Conservation (phyloP, 2,113 vertebrate species). For the Corydoras maculifer region DNA sequence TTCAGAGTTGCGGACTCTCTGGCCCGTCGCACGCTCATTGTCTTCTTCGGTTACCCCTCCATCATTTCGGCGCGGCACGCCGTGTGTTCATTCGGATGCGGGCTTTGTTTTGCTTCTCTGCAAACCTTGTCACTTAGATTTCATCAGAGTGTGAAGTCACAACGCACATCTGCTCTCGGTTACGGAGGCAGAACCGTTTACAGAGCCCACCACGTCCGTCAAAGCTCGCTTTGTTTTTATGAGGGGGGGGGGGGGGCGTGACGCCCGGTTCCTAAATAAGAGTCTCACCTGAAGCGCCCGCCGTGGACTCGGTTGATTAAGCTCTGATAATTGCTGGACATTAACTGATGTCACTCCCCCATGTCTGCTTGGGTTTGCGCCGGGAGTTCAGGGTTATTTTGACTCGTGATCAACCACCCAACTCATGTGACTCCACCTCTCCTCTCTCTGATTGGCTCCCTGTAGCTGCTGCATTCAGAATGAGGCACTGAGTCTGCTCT, state of each 20-base stretch:
- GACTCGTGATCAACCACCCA: too few species aligned
- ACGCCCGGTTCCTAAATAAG: neutral
- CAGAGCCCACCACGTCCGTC: constrained; percentile 14
- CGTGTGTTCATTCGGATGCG: constrained; percentile 26
- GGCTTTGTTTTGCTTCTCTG: constrained; percentile 14
- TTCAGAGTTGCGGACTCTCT: constrained; percentile 6
- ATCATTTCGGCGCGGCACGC: constrained; percentile 6
- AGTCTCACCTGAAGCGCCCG: too few species aligned
- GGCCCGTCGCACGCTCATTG: constrained; percentile 24
- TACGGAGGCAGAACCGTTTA: constrained; percentile 22
- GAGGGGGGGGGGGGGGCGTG: constrained; percentile 38
- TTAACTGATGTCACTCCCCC: too few species aligned
- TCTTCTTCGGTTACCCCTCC: constrained; percentile 8
- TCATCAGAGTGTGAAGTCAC: constrained; percentile 32
- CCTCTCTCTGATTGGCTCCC: too few species aligned
- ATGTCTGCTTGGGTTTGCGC: too few species aligned
- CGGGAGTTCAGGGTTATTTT: too few species aligned
- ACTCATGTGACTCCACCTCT: too few species aligned
- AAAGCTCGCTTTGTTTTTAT: constrained; percentile 51
- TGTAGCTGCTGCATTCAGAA: too few species aligned
- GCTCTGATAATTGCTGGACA: too few species aligned
- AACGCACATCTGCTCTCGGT: constrained; percentile 37
- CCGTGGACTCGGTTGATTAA: too few species aligned
- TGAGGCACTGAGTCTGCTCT: too few species aligned
- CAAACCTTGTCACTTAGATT: constrained; percentile 31